A percentile compares a stretch with the other conserved stretches of the same genome.
phyloP scores from a whole-genome alignment of 2,797 vertebrate genomes.

The Enteromius viviparus region DNA sequence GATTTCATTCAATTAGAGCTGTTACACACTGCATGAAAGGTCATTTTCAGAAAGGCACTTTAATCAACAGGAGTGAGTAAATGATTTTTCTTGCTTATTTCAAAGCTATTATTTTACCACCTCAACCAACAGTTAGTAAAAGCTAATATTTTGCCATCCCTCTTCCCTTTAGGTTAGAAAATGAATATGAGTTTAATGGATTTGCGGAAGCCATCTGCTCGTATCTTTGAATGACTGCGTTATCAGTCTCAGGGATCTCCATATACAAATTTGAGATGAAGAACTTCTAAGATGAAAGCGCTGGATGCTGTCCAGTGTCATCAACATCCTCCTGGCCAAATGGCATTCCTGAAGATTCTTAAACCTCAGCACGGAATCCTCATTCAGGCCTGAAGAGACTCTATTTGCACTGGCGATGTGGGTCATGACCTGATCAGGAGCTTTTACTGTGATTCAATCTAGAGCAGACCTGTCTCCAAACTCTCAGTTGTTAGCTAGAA shows the following conservation, averaged over 20 bases:
- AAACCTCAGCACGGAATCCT: slow-evolving; percentile 23
- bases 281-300: slow-evolving; percentile 51
- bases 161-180: slow-evolving; percentile 10
- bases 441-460: neutral
- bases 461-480: neutral
- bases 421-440: slow-evolving; percentile 14
- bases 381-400: neutral
- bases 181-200: slow-evolving; percentile 25
- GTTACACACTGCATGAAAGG: no score
- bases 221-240: slow-evolving; percentile 58
- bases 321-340: slow-evolving; percentile 47
- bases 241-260: slow-evolving; percentile 58
- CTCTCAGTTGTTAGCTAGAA: neutral
- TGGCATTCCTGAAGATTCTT: slow-evolving; percentile 37
- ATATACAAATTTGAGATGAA: slow-evolving; percentile 55
- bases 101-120: neutral
- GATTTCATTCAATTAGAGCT: no score
- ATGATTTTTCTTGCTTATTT: neutral
- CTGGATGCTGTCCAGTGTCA: slow-evolving; percentile 47
- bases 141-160: neutral
- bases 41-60: no score
- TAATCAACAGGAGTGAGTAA: neutral
- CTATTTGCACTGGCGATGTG: slow-evolving; percentile 26
- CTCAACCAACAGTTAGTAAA: slow-evolving; percentile 5
- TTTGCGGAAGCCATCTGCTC: slow-evolving; percentile 53